Evolutionary conservation across 2,888 invertebrate species (phyloP).

Genomic region (Lasioglossum villosulum): DNA sequence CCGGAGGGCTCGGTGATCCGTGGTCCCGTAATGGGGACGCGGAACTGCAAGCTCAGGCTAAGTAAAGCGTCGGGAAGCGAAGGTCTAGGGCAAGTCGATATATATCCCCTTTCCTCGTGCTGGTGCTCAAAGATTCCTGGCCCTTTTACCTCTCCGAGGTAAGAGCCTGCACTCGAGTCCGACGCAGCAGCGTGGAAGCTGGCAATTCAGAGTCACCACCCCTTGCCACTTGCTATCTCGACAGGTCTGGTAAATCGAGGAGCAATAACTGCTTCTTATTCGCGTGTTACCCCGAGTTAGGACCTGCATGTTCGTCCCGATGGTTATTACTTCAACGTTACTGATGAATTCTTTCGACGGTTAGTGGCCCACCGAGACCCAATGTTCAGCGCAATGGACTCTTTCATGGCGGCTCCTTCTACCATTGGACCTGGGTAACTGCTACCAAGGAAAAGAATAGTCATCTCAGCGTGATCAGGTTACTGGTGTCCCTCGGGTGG

Average conservation of each 20-base stretch:
- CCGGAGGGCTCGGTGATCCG: conserved; percentile 56
- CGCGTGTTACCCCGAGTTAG: conserved; percentile 31
- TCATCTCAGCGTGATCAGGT: background rate
- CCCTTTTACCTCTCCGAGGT: conserved; percentile 54
- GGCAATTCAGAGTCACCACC: conserved; percentile 53
- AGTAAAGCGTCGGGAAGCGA: conserved; percentile 62
- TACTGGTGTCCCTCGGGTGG: background rate
- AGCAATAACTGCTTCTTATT: conserved; percentile 57
- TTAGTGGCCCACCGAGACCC: background rate
- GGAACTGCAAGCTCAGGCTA: conserved; percentile 62
- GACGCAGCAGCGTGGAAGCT: conserved; percentile 53
- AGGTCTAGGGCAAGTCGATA: conserved; percentile 76
- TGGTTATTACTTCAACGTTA: background rate
- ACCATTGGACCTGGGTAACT: background rate
- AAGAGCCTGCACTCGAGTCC: conserved; percentile 58
- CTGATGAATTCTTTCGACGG: conserved; percentile 7
- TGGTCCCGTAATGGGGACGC: conserved; percentile 55
- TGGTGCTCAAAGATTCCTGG: conserved; percentile 49
- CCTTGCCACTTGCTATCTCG: conserved; percentile 28
- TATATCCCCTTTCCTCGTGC: conserved; percentile 25
- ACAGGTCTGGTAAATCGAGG: conserved; percentile 51
- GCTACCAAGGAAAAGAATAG: background rate
- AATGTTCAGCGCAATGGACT: background rate
- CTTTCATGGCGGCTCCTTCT: background rate
- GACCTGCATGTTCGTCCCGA: background rate